phyloP scores from a whole-genome alignment of 92 coral and sea anemone genomes.

The Paramuricea clavata region DNA sequence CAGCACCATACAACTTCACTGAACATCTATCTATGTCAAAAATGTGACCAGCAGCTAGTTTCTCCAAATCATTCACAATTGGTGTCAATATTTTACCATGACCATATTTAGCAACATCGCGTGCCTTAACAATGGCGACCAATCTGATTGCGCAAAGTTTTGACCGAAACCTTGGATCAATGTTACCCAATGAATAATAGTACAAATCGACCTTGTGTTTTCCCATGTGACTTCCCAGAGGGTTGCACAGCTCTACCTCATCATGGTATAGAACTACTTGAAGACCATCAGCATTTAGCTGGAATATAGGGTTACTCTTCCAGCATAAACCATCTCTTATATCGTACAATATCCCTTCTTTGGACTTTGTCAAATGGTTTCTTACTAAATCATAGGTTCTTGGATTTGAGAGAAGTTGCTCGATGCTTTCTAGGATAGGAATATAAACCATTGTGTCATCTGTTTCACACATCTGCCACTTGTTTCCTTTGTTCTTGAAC shows the following conservation, averaged over 20 bases:
- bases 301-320: slow-evolving; percentile 60
- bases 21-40: not conserved
- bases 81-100: not conserved
- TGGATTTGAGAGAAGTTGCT: slow-evolving; percentile 37
- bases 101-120: slow-evolving; percentile 14
- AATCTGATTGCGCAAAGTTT: not conserved
- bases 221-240: slow-evolving; percentile 65
- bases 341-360: slow-evolving; percentile 60
- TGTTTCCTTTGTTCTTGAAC: slow-evolving; percentile 7
- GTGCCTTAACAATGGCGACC: not conserved
- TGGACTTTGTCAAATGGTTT: slow-evolving; percentile 7
- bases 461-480: slow-evolving; percentile 10
- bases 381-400: slow-evolving; percentile 30
- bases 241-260: slow-evolving; percentile 71
- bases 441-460: slow-evolving; percentile 38
- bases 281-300: slow-evolving; percentile 12
- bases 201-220: not conserved
- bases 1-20: no score
- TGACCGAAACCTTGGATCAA: not conserved
- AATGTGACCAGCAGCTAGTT: not conserved
- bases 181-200: not conserved
- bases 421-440: slow-evolving; percentile 20
- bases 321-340: slow-evolving; percentile 60
- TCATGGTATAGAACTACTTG: slow-evolving; percentile 68
- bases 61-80: not conserved